A percentile compares a stretch with the other conserved stretches of the same genome.
Conservation (phyloP, 1,140 invertebrate species). For the Leucophenga varia region DNA sequence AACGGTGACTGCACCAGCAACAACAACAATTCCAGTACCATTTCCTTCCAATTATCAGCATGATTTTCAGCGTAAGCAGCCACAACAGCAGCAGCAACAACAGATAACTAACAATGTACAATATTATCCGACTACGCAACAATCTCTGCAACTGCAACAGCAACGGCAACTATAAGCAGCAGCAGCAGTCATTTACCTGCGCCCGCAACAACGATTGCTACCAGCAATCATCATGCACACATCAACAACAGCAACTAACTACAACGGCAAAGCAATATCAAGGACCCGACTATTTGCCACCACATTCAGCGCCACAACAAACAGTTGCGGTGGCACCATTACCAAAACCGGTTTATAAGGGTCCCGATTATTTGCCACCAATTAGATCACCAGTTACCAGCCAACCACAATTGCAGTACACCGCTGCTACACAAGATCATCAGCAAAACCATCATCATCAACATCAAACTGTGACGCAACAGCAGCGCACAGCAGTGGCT, state of each 20-base stretch:
- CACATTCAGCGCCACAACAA: slow-evolving; percentile 6
- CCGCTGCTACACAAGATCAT: slow-evolving; percentile 10
- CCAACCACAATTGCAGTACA: slow-evolving; percentile 7
- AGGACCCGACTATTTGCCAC: slow-evolving; percentile 32
- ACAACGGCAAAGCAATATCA: slow-evolving; percentile 22
- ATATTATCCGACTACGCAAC: slow-evolving; percentile 9
- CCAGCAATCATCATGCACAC: not conserved
- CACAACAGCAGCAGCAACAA: slow-evolving; percentile 1
- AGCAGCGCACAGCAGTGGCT: slow-evolving; percentile 4
- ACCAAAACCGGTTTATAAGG: not conserved
- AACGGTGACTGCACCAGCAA: not conserved
- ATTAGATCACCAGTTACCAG: slow-evolving; percentile 1
- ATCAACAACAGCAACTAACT: slow-evolving; percentile 13
- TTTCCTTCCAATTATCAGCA: slow-evolving; percentile 46
- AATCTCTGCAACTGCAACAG: slow-evolving; percentile 8
- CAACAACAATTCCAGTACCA: slow-evolving; percentile 20
- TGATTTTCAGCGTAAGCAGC: slow-evolving; percentile 29
- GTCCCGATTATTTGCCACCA: slow-evolving; percentile 8
- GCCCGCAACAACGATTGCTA: not conserved
- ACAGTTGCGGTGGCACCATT: not conserved
- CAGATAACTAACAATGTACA: not conserved
- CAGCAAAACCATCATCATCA: not conserved
- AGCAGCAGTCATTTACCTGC: slow-evolving; percentile 1
- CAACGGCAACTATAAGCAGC: slow-evolving; percentile 13
- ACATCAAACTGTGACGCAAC: not conserved